These are phyloP conservation scores for Clanis bilineata DNA, from an alignment of 2,888 invertebrate genomes.

Conservation along the genomic window DNA sequence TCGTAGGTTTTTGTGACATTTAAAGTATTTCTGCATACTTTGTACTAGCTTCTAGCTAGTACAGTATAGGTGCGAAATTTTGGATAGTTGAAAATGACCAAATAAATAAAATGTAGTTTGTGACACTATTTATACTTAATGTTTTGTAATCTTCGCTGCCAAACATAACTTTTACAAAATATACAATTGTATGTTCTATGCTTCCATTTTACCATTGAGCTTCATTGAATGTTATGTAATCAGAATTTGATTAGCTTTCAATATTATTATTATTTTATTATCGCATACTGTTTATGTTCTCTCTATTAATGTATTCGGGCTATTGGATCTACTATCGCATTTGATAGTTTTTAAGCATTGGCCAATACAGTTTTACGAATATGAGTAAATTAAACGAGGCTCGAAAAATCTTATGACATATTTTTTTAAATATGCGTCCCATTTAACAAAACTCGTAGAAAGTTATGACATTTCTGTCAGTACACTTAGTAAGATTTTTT, in stretches of 20 bases:
- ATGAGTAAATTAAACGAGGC: background rate
- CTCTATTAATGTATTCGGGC: background rate
- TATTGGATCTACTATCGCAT: background rate
- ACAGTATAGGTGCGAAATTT: background rate
- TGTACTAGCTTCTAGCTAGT: background rate
- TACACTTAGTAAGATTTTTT: too few relatives aligned
- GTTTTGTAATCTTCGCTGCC: constrained; percentile 1
- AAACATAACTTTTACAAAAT: background rate
- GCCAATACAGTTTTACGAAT: background rate
- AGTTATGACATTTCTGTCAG: background rate
- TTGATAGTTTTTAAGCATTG: constrained; percentile 1
- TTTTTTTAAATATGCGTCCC: background rate
- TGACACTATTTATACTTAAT: constrained; percentile 5
- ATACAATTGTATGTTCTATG: background rate
- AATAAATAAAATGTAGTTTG: constrained; percentile 15
- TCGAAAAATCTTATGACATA: background rate
- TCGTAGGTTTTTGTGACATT: background rate
- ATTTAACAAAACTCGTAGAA: background rate
- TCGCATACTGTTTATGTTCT: background rate
- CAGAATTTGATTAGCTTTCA: background rate
- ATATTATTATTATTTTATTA: background rate
- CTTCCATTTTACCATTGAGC: background rate
- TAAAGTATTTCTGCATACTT: background rate
- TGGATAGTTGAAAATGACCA: constrained; percentile 16
- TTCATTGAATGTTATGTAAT: background rate